These are phyloP conservation scores for Poeciliopsis retropinna DNA, from an alignment of 2,113 vertebrate species.

Conservation along the genomic window DNA sequence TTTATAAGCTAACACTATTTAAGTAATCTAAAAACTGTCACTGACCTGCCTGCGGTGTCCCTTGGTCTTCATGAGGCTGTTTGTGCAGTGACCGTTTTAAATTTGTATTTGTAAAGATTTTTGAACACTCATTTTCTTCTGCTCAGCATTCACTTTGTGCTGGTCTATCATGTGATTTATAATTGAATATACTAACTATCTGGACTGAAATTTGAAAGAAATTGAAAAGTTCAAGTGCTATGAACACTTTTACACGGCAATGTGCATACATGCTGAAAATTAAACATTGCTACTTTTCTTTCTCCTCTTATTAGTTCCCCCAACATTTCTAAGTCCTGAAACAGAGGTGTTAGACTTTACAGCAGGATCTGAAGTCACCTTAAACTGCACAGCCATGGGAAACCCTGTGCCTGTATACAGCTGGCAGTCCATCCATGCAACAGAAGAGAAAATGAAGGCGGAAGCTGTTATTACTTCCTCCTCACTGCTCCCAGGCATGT, in stretches of 20 bases:
- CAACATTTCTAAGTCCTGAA: conserved; percentile 67
- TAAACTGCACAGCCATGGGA: conserved; percentile 76
- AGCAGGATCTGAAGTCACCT: conserved; percentile 54
- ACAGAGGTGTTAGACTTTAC: conserved; percentile 68
- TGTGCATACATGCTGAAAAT: background rate
- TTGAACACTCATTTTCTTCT: background rate
- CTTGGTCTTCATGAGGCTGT: too few relatives aligned
- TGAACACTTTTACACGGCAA: background rate
- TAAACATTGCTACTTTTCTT: conserved; percentile 5
- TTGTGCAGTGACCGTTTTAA: background rate
- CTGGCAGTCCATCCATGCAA: conserved; percentile 62
- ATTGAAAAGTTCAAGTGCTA: background rate
- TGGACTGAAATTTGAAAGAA: background rate
- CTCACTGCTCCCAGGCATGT: conserved; percentile 70
- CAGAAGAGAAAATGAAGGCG: conserved; percentile 48
- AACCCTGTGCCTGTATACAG: conserved; percentile 72
- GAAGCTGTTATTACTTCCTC: conserved; percentile 64
- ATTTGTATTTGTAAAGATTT: background rate
- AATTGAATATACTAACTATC: background rate
- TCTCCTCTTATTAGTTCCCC: conserved; percentile 62
- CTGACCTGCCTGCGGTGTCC: too few relatives aligned
- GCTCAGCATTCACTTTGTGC: background rate
- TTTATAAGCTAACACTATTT: too few relatives aligned
- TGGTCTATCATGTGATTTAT: background rate
- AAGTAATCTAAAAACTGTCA: too few relatives aligned